Evolutionary conservation across 2,797 vertebrate species (phyloP).

Genomic region (Miichthys miiuy): DNA sequence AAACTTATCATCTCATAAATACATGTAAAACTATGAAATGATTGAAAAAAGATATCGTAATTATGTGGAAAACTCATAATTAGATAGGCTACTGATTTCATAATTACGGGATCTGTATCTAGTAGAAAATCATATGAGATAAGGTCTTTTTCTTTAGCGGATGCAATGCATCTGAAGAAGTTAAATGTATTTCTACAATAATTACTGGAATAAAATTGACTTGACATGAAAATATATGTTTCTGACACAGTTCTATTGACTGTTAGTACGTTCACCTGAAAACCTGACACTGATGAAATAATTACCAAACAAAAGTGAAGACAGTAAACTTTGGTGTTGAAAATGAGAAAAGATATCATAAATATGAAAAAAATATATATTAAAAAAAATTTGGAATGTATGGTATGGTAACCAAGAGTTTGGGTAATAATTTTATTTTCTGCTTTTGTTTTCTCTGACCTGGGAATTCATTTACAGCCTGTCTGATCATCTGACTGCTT

Average conservation of each 20-base stretch:
- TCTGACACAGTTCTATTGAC: not conserved
- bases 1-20: constrained; percentile 4
- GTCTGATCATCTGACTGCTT: too few relatives aligned
- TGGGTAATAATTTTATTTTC: too few relatives aligned
- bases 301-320: too few relatives aligned
- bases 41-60: not conserved
- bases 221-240: not conserved
- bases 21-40: constrained; percentile 6
- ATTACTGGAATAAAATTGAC: not conserved
- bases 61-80: not conserved
- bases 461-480: too few relatives aligned
- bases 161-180: not conserved
- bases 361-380: too few relatives aligned
- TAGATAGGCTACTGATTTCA: too few relatives aligned
- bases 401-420: too few relatives aligned
- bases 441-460: too few relatives aligned
- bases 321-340: too few relatives aligned
- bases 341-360: too few relatives aligned
- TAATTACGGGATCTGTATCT: constrained; percentile 19
- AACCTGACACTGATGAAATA: not conserved
- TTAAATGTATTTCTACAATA: constrained; percentile 1
- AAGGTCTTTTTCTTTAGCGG: not conserved
- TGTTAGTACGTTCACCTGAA: not conserved
- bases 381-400: too few relatives aligned
- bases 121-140: not conserved